A percentile compares a stretch with the other conserved stretches of the same genome.
Evolutionary conservation across 2,113 vertebrate species (phyloP).

Genomic region (Sylvicapra grimmia): DNA sequence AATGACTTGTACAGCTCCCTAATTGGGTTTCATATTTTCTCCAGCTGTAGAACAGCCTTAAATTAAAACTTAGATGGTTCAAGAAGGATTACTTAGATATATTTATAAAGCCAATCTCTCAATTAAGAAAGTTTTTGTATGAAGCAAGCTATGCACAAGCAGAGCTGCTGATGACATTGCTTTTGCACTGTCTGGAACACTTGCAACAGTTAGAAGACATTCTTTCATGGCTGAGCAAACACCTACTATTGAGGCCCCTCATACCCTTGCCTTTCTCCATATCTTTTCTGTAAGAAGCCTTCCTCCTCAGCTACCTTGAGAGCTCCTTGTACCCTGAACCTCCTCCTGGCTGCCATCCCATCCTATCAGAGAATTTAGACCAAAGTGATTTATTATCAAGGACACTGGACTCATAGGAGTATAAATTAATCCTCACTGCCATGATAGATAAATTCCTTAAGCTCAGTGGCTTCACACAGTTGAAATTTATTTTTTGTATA

Average conservation of each 20-base stretch:
- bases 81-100: not conserved
- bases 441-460: not conserved
- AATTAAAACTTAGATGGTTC: conserved; percentile 6
- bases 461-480: not conserved
- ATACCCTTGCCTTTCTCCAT: not conserved
- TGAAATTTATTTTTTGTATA: not conserved
- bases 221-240: not conserved
- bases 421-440: not conserved
- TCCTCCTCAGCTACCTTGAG: not conserved
- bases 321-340: not conserved
- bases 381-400: not conserved
- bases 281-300: not conserved
- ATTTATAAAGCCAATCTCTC: not conserved
- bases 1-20: not conserved
- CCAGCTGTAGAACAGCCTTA: not conserved
- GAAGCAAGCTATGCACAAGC: not conserved
- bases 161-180: not conserved
- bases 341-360: not conserved
- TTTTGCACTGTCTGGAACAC: not conserved
- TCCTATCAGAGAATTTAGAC: not conserved
- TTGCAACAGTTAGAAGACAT: not conserved
- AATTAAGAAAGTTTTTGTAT: not conserved
- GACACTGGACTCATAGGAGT: not conserved
- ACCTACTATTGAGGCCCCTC: not conserved
- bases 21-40: not conserved